Base-by-base conservation (phyloP, 2,113 vertebrate genomes). In the Notiomystis cincta region DNA sequence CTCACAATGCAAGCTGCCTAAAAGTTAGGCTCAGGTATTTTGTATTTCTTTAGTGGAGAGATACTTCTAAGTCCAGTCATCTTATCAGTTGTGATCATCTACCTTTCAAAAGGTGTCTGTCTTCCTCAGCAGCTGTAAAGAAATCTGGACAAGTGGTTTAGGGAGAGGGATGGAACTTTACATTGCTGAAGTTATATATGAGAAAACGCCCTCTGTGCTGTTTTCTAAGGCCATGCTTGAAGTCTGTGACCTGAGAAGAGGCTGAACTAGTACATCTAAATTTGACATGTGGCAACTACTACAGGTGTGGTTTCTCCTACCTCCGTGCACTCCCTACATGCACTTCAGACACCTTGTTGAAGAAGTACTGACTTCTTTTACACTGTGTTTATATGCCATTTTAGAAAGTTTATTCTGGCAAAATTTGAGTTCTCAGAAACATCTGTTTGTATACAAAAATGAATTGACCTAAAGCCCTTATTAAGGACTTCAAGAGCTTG, bases 311-410 rank as follows among this genome's bases (percentile, higher is more conserved):
- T 73, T 87, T 66, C 15, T 82, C 25, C 28, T 61, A 22, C 28
- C 9, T 54, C 4, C 1, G 2, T 65, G 71, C 0, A 0, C 20
- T 42, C 25, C 22, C 11, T 50, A 23, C n/a, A 4, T 50, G 82
- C 0, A 1, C 40, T 61, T 86, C 30, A 50, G 38, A 22, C 30
- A 47, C 47, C 22, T 85, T 22, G 2, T 19, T 71, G 27, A 75
- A 57, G 37, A 72, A 87, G 10, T 35, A 35, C 9, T 84, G 38
- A 35, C 37, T 73, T 45, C 56, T 91, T 78, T 54, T 90, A 10
- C n/a, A 35, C 3, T 51, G 18, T 67, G 28, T 71, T 87, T 89
- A 62, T 35, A 9, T 66, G 45, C 6, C 31, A 23, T 56, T 89
- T 73, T 40, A 33, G 14, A 70, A 58, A 86, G 40, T 53, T 82